A percentile compares a stretch with the other conserved stretches of the same genome.
These are phyloP conservation scores for Spilosoma lubricipeda DNA, from an alignment of 2,888 invertebrate genomes.

Conservation along the genomic window DNA sequence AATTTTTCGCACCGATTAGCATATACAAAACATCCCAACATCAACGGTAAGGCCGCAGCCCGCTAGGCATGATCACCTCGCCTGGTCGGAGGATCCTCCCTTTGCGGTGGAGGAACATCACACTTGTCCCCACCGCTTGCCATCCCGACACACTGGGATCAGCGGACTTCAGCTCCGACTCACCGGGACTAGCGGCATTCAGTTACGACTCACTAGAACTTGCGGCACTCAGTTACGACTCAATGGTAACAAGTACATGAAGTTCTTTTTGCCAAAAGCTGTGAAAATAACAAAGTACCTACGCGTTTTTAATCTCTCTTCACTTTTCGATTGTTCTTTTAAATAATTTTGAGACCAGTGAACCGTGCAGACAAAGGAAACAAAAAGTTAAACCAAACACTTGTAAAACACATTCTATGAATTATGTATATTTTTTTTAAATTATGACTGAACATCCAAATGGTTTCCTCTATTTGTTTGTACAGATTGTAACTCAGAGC, in stretches of 20 bases:
- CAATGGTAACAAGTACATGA: background rate
- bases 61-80: too few species aligned
- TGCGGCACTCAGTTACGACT: too few species aligned
- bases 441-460: background rate
- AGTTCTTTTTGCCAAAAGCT: background rate
- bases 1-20: too few species aligned
- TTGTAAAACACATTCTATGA: slow-evolving; percentile 10
- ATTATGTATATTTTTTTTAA: slow-evolving; percentile 3
- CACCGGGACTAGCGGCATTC: too few species aligned
- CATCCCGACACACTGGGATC: too few species aligned
- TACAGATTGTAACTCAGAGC: slow-evolving; percentile 10
- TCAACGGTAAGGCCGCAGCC: too few species aligned
- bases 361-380: slow-evolving; percentile 8
- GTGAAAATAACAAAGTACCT: slow-evolving; percentile 16
- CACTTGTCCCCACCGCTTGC: too few species aligned
- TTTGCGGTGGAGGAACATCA: too few species aligned
- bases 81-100: too few species aligned
- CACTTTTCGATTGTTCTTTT: slow-evolving; percentile 27
- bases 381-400: slow-evolving; percentile 4
- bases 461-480: slow-evolving; percentile 5
- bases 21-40: too few species aligned
- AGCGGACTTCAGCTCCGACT: too few species aligned
- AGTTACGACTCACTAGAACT: too few species aligned
- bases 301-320: slow-evolving; percentile 28
- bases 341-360: slow-evolving; percentile 17